Percentiles rank a stretch among this genome's conserved stretches.
These are phyloP conservation scores for Gymnosoma rotundatum DNA, from an alignment of 2,888 invertebrate species.

Conservation along the genomic window DNA sequence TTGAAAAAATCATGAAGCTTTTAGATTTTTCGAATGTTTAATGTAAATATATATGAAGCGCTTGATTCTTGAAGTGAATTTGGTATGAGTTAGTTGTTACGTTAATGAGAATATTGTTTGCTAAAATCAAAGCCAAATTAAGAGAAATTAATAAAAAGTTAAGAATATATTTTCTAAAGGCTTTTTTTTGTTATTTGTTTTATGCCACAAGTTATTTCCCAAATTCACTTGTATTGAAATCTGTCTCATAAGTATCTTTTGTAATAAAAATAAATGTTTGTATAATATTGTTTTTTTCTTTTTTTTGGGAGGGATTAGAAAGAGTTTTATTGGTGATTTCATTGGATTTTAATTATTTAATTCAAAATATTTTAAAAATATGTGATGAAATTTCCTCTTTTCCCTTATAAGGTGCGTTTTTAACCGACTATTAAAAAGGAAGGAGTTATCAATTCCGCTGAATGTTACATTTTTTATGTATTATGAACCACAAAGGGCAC, in stretches of 20 bases:
- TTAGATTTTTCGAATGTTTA: slow-evolving; percentile 1
- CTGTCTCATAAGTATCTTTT: slow-evolving; percentile 82
- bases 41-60: slow-evolving; percentile 42
- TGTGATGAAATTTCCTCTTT: no score
- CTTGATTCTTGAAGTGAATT: slow-evolving; percentile 70
- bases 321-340: slow-evolving; percentile 7
- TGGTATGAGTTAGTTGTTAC: slow-evolving; percentile 59
- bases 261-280: slow-evolving; percentile 73
- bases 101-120: slow-evolving; percentile 45
- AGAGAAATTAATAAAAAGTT: slow-evolving; percentile 5
- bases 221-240: slow-evolving; percentile 81
- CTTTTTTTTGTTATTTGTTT: slow-evolving; percentile 16
- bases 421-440: no score
- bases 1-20: not conserved
- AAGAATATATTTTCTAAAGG: slow-evolving; percentile 1
- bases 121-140: slow-evolving; percentile 54
- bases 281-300: slow-evolving; percentile 44
- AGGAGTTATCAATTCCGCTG: no score
- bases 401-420: no score
- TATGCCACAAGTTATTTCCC: slow-evolving; percentile 80
- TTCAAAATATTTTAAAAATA: no score
- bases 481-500: no score
- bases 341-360: no score
- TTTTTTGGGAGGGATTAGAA: not conserved
- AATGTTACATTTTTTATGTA: no score